Conservation (phyloP, 1,140 invertebrate species). For the Drosophila albomicans region DNA sequence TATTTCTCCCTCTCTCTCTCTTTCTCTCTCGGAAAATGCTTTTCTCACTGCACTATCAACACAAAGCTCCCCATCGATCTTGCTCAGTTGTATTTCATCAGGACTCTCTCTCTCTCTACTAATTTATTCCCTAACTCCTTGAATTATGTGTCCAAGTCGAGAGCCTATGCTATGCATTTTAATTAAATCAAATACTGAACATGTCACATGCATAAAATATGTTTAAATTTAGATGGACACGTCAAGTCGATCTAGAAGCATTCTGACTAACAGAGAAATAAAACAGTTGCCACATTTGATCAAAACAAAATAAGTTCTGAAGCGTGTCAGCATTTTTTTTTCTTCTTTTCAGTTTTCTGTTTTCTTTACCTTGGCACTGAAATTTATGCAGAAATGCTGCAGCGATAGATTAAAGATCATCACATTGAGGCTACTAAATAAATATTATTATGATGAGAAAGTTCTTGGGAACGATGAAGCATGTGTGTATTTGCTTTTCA, state of each 20-base stretch:
- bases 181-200: slow-evolving; percentile 48
- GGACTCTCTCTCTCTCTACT: slow-evolving; percentile 17
- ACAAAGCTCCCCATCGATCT: not conserved
- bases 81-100: not conserved
- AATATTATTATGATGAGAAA: slow-evolving; percentile 1
- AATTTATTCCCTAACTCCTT: slow-evolving; percentile 42
- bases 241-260: slow-evolving; percentile 54
- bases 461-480: not conserved
- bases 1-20: slow-evolving; percentile 39
- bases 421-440: not conserved
- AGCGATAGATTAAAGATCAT: slow-evolving; percentile 4
- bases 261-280: slow-evolving; percentile 68
- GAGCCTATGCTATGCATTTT: slow-evolving; percentile 54
- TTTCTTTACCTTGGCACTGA: slow-evolving; percentile 36
- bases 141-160: slow-evolving; percentile 34
- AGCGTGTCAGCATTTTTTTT: slow-evolving; percentile 22
- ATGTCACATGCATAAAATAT: slow-evolving; percentile 61
- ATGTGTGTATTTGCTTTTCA: not conserved
- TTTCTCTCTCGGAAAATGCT: slow-evolving; percentile 47
- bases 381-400: slow-evolving; percentile 12
- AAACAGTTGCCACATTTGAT: slow-evolving; percentile 62
- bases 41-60: slow-evolving; percentile 28
- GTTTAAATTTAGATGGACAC: slow-evolving; percentile 72
- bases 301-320: slow-evolving; percentile 56
- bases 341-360: not conserved